These are phyloP conservation scores for Hydractinia echinata DNA, from an alignment of 30 jellyfish, hydroid and myxozoan genomes.

Conservation along the genomic window DNA sequence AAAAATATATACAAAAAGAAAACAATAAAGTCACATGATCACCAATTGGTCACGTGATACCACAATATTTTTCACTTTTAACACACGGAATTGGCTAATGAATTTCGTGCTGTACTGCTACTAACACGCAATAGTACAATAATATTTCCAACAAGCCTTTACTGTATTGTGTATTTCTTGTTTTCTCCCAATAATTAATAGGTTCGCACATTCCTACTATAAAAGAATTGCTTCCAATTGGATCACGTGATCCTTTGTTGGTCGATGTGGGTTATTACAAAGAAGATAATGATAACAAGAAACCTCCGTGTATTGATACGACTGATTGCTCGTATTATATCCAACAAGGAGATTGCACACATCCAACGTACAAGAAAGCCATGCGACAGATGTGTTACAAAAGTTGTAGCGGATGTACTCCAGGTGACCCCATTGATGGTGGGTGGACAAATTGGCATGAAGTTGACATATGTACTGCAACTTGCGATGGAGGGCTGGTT, in stretches of 20 bases:
- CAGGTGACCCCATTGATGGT: not conserved
- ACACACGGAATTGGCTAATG: no score
- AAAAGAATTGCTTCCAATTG: not conserved
- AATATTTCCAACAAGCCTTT: no score
- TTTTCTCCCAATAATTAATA: not conserved
- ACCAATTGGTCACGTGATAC: no score
- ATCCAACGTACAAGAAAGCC: not conserved
- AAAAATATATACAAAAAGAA: no score
- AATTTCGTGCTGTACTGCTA: no score
- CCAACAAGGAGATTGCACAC: slow-evolving; percentile 9
- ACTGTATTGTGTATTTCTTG: no score
- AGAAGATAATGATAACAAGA: not conserved
- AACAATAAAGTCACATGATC: no score
- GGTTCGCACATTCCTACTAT: slow-evolving; percentile 3
- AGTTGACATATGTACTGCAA: not conserved
- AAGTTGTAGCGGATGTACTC: not conserved
- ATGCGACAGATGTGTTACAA: not conserved
- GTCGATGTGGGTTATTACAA: not conserved
- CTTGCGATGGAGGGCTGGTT: not conserved
- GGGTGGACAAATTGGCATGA: slow-evolving; percentile 12
- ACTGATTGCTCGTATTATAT: not conserved
- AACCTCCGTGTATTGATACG: not conserved
- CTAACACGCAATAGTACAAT: no score
- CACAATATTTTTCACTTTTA: no score
- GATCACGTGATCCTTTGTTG: not conserved